These are phyloP conservation scores for Eulithis prunata DNA, from an alignment of 2,888 invertebrate species.

Conservation along the genomic window DNA sequence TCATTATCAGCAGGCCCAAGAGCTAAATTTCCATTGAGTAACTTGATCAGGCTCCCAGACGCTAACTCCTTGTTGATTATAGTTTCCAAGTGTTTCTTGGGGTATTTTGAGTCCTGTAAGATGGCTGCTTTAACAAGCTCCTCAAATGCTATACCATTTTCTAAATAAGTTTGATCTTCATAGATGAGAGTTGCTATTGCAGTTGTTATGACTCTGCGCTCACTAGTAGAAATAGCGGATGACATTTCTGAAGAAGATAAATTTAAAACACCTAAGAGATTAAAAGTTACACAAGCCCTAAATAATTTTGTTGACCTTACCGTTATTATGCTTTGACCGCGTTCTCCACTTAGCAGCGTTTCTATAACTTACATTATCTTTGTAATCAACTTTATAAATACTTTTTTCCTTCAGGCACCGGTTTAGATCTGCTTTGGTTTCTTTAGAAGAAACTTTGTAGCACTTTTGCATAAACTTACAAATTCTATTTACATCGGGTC, in stretches of 20 bases:
- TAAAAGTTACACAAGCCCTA: slow-evolving; percentile 2
- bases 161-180: slow-evolving; percentile 88
- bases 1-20: slow-evolving; percentile 86
- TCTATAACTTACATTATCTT: slow-evolving; percentile 93
- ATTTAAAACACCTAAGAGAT: slow-evolving; percentile 11
- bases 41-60: slow-evolving; percentile 87
- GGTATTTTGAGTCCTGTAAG: slow-evolving; percentile 86
- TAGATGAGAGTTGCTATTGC: slow-evolving; percentile 89
- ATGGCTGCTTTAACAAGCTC: slow-evolving; percentile 87
- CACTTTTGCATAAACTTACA: slow-evolving; percentile 91
- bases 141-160: slow-evolving; percentile 88
- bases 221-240: slow-evolving; percentile 67
- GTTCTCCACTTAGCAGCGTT: slow-evolving; percentile 90
- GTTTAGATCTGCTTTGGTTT: slow-evolving; percentile 89
- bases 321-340: slow-evolving; percentile 64
- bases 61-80: slow-evolving; percentile 89
- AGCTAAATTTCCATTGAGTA: slow-evolving; percentile 88
- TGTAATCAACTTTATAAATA: slow-evolving; percentile 93
- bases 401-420: slow-evolving; percentile 89
- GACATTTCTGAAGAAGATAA: slow-evolving; percentile 66
- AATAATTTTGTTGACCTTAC: slow-evolving; percentile 55
- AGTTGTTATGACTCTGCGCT: slow-evolving; percentile 86
- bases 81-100: slow-evolving; percentile 85
- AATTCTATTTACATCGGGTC: slow-evolving; percentile 92
- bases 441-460: slow-evolving; percentile 88